phyloP scores from a whole-genome alignment of 2,888 invertebrate species.

The Tipula vernalis region DNA sequence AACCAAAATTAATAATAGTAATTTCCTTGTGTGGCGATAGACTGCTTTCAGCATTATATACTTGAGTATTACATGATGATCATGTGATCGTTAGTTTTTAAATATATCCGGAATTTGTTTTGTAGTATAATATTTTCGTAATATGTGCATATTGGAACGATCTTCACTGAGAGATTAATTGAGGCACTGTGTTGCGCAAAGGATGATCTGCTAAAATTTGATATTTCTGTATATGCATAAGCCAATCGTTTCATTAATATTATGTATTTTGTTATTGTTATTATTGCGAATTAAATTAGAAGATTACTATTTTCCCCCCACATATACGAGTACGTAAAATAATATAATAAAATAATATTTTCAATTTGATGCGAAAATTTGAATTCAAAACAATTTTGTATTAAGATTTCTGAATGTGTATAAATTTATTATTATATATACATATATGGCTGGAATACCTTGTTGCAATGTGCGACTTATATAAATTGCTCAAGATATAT shows the following conservation, averaged over 20 bases:
- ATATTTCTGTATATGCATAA: neutral
- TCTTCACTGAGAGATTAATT: neutral
- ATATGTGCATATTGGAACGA: neutral
- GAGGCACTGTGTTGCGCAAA: neutral
- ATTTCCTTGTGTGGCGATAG: neutral
- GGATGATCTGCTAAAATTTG: neutral
- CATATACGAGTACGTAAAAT: neutral
- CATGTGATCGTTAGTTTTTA: neutral
- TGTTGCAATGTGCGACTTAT: neutral
- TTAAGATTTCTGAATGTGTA: neutral
- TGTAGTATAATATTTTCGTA: neutral
- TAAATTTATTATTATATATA: too few relatives aligned
- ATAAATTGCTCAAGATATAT: neutral
- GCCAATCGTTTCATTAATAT: neutral
- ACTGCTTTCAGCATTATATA: neutral
- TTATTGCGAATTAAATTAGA: neutral
- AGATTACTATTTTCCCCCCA: neutral
- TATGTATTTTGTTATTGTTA: neutral
- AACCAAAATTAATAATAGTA: neutral
- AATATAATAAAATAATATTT: neutral
- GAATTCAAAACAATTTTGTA: neutral
- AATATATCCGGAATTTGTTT: neutral
- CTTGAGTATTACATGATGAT: neutral
- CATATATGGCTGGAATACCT: neutral
- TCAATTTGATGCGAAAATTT: neutral